A percentile compares a stretch with the other conserved stretches of the same genome.
Evolutionary conservation across 1,140 invertebrate species (phyloP).

Genomic region (Drosophila insularis): DNA sequence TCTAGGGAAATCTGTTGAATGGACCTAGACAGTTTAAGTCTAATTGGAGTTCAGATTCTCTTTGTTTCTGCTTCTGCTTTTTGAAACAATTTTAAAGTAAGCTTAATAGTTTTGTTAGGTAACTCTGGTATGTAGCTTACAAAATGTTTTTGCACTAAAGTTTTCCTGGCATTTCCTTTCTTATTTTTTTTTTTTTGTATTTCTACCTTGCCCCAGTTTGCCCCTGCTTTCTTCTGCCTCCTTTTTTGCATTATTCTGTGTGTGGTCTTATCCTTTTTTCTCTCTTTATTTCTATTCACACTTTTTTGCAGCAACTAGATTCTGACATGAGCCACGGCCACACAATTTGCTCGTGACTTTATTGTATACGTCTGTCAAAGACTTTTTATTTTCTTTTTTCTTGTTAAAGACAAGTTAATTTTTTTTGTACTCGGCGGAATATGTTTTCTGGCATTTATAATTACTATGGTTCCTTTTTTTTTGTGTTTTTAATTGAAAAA

Average conservation of each 20-base stretch:
- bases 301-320: not conserved
- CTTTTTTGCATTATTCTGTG: not conserved
- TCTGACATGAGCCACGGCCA: not conserved
- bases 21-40: no score
- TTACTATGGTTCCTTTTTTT: constrained; percentile 24
- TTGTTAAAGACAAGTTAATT: constrained; percentile 27
- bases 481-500: constrained; percentile 67
- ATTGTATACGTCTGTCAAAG: not conserved
- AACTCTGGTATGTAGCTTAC: no score
- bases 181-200: no score
- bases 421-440: constrained; percentile 20
- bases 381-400: not conserved
- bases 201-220: no score
- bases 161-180: not conserved
- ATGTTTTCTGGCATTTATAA: constrained; percentile 47
- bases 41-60: no score
- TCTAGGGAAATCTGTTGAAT: no score
- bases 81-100: no score
- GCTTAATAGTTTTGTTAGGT: no score
- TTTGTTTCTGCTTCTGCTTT: no score
- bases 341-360: not conserved
- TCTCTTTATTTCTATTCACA: not conserved
- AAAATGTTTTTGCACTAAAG: no score
- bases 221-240: not conserved
- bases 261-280: not conserved